Base-by-base conservation (phyloP, 2,888 invertebrate genomes). In the Cephus rjabovi region DNA sequence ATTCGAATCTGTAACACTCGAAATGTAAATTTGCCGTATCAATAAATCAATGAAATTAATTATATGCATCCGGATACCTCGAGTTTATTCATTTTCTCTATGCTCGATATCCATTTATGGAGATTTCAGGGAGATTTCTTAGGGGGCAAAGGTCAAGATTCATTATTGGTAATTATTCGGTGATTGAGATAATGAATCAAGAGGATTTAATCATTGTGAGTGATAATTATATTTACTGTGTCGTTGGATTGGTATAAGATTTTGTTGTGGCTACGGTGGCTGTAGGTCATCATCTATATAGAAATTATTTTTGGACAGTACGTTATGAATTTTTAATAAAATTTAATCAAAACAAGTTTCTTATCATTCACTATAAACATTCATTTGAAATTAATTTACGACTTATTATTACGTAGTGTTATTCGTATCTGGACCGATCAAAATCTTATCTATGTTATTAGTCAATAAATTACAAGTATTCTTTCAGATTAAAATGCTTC, bases 201-300 rank as follows among this genome's bases (percentile, higher is more conserved):
- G 75, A 77, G 70, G 34, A 73, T 56, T 56, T 6, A 71, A 73
- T 75, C 31, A 30, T 30, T 33, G 71, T 30, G 11, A 71, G 71
- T 11, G 71, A 12, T 70, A 71, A 34, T 34, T 11, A 23, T 9
- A 78, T 78, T 77, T 74, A 75, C 75, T 76, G 69, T 75, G 77
- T 82, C 80, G 79, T 82, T 82, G 81, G 75, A 77, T 75, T 77
- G 33, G 30, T 75, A 78, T 78, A 79, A 37, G 77, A 35, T 73
- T 78, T 82, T 79, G 31, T n/a, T 75, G 37, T 73, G 35, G 73
- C 34, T n/a, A 69, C 77, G 40, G 70, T 69, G 77, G 23, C 40
- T 56, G 2, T 23, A 56, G 23, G 6, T 23, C 15, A 56, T 56
- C 40, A 56, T 56, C 40, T 15, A 0, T 56, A 2, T 56, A 23